Conservation (phyloP, 2,797 vertebrate species). For the Xenops minutus region DNA sequence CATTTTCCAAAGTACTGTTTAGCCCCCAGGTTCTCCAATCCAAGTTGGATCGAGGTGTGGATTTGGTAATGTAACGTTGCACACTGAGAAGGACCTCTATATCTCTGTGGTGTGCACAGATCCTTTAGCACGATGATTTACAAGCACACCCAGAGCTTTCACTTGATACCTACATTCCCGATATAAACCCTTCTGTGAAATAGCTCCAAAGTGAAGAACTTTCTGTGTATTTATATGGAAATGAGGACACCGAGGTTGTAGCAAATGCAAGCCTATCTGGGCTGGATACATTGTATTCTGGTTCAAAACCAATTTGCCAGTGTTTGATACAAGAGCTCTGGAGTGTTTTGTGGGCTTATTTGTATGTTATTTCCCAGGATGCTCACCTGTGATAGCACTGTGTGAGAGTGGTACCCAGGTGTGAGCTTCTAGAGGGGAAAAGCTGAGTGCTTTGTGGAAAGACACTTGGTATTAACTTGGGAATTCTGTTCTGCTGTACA, state of each 20-base stretch:
- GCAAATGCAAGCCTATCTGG: not conserved
- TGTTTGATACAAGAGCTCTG: not conserved
- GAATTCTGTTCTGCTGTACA: not conserved
- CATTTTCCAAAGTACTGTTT: not conserved
- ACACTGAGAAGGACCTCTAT: not conserved
- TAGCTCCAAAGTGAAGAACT: not conserved
- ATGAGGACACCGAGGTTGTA: not conserved
- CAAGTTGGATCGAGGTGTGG: not conserved
- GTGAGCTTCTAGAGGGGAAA: not conserved
- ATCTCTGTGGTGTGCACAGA: not conserved
- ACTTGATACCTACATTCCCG: not conserved
- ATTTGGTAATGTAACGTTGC: not conserved
- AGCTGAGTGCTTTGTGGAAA: conserved; percentile 4
- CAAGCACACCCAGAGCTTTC: not conserved
- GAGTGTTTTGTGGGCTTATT: conserved; percentile 1
- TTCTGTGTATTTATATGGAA: conserved; percentile 1
- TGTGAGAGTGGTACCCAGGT: not conserved
- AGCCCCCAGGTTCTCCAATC: not conserved
- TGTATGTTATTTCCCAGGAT: not conserved
- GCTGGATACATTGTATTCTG: not conserved
- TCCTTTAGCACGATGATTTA: not conserved
- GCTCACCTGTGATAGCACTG: not conserved
- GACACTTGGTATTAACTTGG: not conserved
- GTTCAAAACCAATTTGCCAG: not conserved
- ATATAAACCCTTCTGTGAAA: not conserved